Evolutionary conservation across 2,888 invertebrate genomes (phyloP).

Genomic region (Liopterus haemorrhoidalis): DNA sequence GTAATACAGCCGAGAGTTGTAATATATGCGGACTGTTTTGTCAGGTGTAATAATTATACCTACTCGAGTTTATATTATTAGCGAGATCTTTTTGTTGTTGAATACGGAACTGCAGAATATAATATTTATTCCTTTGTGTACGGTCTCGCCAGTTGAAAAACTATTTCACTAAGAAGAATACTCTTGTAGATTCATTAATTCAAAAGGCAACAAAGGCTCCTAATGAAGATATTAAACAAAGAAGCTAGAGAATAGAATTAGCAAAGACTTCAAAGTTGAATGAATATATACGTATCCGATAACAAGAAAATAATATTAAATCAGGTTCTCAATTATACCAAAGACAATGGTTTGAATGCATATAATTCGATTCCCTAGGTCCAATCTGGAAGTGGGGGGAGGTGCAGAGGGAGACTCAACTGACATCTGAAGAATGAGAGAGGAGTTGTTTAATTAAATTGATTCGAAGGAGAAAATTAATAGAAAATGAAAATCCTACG

Average conservation of each 20-base stretch:
- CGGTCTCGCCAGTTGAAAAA: too few relatives aligned
- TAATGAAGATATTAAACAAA: slow-evolving; percentile 24
- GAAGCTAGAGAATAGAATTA: too few relatives aligned
- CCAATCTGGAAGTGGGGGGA: neutral
- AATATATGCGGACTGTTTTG: too few relatives aligned
- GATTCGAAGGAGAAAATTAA: slow-evolving; percentile 35
- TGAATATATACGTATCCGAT: slow-evolving; percentile 20
- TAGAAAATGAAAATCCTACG: slow-evolving; percentile 37
- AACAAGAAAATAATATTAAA: slow-evolving; percentile 24
- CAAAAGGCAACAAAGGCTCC: slow-evolving; percentile 17
- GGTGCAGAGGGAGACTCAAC: neutral
- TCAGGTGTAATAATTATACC: too few relatives aligned
- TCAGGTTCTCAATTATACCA: slow-evolving; percentile 22
- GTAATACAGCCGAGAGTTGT: too few relatives aligned
- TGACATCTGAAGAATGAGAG: neutral
- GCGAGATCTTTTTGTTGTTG: too few relatives aligned
- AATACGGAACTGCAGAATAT: too few relatives aligned
- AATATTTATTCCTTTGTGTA: too few relatives aligned
- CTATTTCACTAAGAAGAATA: too few relatives aligned
- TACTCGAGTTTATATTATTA: too few relatives aligned
- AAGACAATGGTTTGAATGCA: slow-evolving; percentile 16
- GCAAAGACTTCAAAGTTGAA: slow-evolving; percentile 20
- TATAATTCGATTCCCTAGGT: slow-evolving; percentile 10
- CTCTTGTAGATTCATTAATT: too few relatives aligned
- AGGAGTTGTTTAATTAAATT: slow-evolving; percentile 20